Conservation (phyloP, 2,797 vertebrate species). For the Muscicapa comitata region DNA sequence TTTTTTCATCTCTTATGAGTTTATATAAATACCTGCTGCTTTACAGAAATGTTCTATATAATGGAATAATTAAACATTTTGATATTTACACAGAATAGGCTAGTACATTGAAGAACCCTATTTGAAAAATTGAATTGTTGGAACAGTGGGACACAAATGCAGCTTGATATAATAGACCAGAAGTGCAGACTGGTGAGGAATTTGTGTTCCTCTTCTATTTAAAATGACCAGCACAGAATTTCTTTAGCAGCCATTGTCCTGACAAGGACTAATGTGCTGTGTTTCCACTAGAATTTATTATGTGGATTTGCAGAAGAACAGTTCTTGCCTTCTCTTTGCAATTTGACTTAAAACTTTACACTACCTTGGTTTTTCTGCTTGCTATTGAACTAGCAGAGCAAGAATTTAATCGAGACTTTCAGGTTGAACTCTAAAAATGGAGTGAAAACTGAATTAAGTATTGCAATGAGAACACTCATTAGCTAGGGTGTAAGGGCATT, state of each 20-base stretch:
- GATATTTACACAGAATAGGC: background rate
- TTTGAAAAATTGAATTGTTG: background rate
- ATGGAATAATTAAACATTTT: background rate
- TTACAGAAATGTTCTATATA: background rate
- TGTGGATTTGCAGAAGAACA: conserved; percentile 1
- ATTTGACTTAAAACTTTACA: background rate
- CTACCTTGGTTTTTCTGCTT: background rate
- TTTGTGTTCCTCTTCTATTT: background rate
- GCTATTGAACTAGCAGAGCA: background rate
- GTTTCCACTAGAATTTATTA: conserved; percentile 13
- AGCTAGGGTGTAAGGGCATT: background rate
- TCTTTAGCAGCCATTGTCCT: background rate
- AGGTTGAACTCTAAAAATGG: background rate
- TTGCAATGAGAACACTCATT: background rate
- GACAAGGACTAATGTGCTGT: background rate
- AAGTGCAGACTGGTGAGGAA: background rate
- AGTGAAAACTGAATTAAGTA: conserved; percentile 19
- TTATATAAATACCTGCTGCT: background rate
- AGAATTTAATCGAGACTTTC: conserved; percentile 7
- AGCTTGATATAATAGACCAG: background rate
- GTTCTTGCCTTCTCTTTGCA: background rate
- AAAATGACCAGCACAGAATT: background rate
- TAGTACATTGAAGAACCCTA: background rate
- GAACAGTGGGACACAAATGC: background rate
- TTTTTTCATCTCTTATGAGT: background rate